These are phyloP conservation scores for Heterochromis multidens DNA, from an alignment of 2,113 vertebrate species.

Conservation along the genomic window DNA sequence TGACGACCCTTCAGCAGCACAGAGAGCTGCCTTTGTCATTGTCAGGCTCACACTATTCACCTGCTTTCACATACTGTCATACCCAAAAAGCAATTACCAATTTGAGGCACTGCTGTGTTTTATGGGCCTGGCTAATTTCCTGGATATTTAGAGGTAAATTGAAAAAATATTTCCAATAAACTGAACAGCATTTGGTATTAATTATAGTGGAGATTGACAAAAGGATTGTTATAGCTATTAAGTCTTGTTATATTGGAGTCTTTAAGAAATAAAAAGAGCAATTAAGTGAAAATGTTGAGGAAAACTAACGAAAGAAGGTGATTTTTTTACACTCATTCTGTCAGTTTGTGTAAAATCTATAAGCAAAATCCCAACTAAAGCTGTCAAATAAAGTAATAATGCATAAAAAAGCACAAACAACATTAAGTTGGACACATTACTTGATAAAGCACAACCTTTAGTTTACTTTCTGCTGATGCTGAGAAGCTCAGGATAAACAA, in stretches of 20 bases:
- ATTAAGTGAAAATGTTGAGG: neutral
- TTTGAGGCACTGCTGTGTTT: neutral
- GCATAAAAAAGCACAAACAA: neutral
- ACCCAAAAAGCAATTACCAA: neutral
- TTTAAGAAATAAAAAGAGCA: neutral
- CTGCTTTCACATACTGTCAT: neutral
- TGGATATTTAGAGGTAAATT: neutral
- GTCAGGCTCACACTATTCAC: neutral
- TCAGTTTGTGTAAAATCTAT: neutral
- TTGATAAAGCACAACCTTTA: neutral
- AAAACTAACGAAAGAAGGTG: neutral
- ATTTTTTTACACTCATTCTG: neutral
- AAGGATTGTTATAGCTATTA: neutral
- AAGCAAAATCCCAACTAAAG: neutral
- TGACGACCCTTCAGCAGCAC: conserved; percentile 31
- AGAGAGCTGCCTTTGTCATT: neutral
- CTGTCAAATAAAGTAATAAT: neutral
- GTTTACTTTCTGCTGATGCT: neutral
- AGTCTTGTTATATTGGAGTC: no score
- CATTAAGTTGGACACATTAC: neutral
- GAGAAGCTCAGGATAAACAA: neutral
- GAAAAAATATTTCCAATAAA: neutral
- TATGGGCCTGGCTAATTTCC: neutral
- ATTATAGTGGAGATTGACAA: neutral
- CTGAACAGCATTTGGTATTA: neutral